These are phyloP conservation scores for Antheraea mylitta DNA, from an alignment of 1,140 invertebrate genomes.

Conservation along the genomic window DNA sequence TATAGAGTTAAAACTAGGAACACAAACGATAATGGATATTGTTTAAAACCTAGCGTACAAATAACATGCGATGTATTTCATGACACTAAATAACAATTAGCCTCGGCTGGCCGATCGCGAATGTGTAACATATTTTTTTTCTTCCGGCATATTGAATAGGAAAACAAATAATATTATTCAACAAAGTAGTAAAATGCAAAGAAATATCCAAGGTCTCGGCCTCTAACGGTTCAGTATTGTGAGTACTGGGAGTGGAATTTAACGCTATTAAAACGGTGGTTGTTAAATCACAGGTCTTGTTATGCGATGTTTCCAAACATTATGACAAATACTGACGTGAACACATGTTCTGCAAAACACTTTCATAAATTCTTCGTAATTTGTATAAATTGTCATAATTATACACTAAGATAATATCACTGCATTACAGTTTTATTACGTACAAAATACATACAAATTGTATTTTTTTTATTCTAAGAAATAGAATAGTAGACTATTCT, in stretches of 20 bases:
- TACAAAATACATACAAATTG: neutral
- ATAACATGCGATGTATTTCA: neutral
- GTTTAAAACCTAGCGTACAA: neutral
- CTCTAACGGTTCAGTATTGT: slow-evolving; percentile 26
- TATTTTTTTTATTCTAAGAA: too few species aligned
- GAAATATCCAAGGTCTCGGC: slow-evolving; percentile 32
- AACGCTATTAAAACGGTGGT: slow-evolving; percentile 22
- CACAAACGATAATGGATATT: neutral
- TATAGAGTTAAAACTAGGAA: neutral
- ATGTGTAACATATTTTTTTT: neutral
- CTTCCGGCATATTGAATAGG: slow-evolving; percentile 18
- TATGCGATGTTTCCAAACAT: neutral
- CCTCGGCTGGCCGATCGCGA: slow-evolving; percentile 1
- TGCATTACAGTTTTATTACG: neutral
- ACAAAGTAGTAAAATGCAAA: slow-evolving; percentile 17
- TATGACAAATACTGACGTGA: neutral
- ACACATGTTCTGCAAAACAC: neutral
- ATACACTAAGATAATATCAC: too few species aligned
- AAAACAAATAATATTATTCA: slow-evolving; percentile 24
- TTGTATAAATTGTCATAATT: neutral
- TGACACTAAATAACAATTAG: neutral
- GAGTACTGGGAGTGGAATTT: neutral
- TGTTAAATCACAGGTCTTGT: neutral
- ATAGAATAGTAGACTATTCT: too few species aligned
- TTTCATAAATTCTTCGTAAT: neutral